Base-by-base conservation (phyloP, 2,888 invertebrate species). In the Cheilosia urbana region DNA sequence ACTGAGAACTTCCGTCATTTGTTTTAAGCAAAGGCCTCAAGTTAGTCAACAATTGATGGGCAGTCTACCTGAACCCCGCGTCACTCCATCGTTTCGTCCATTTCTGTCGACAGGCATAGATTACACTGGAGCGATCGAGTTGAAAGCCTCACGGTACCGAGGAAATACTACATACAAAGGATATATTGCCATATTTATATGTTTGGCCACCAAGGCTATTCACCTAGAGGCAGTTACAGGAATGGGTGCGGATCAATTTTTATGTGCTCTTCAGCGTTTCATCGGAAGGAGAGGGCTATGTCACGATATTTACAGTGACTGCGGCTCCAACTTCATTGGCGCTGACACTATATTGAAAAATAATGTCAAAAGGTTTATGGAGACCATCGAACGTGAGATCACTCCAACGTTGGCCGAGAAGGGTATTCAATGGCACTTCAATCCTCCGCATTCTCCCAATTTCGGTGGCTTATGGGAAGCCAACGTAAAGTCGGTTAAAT, bases 171-270 rank as follows among this genome's bases (percentile, higher is more conserved):
- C 42, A 11, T 76, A 76, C 45, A 82, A 87, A 57, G 78, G 73
- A 2, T 81, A 87, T n/a, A 81, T 81, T 3, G 73, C 77, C 1
- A 51, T 80, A 17, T 84, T 82, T 13, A 65, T 82, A 40, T 81
- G 80, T 49, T 37, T 87, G 1, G 63, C 83, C 19, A 79, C 76
- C 6, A 83, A 79, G 4, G 77, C 87, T 4, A 75, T 87, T 21
- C 80, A 87, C 21, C 53, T 87, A n/a, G 66, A 82, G 42, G 75
- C 82, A 6, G 82, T 82, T 2, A 71, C 81, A 30, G 71, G 63
- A 4, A 45, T 81, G 69, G 21, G 62, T 15, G 69, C 81, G 19
- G 58, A 55, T 24, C 34, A 24, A 30, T 82, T 79, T 49, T 24
- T 76, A 15, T 42, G 30, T 17, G 76, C 83, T 6, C 65, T 79